A percentile compares a stretch with the other conserved stretches of the same genome.
These are phyloP conservation scores for Acanthococcus lagerstroemiae DNA, from an alignment of 2,888 invertebrate species.

Conservation along the genomic window DNA sequence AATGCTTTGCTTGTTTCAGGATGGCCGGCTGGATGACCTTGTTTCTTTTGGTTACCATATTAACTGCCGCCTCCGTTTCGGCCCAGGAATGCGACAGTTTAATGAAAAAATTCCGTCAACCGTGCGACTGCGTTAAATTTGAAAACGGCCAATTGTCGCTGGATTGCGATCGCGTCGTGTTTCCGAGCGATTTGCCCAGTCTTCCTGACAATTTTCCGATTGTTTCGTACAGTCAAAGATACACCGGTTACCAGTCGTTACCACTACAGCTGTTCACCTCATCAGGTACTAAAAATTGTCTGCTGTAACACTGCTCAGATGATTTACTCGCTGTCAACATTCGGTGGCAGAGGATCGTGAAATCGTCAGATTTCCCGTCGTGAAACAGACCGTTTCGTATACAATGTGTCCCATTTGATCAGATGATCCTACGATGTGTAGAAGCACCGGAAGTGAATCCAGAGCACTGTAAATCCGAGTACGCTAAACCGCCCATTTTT, in stretches of 20 bases:
- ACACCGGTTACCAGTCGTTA: slow-evolving; percentile 69
- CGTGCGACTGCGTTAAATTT: slow-evolving; percentile 36
- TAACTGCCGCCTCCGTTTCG: not conserved
- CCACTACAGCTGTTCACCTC: slow-evolving; percentile 56
- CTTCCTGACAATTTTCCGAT: slow-evolving; percentile 71
- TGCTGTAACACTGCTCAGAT: too few species aligned
- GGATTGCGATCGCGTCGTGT: slow-evolving; percentile 75
- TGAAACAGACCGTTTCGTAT: too few species aligned
- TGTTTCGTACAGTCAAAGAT: slow-evolving; percentile 64
- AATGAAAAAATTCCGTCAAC: slow-evolving; percentile 36
- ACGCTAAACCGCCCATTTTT: too few species aligned
- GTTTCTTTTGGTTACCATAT: slow-evolving; percentile 12
- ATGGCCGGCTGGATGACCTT: slow-evolving; percentile 15
- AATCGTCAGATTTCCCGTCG: too few species aligned
- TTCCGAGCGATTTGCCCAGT: slow-evolving; percentile 64
- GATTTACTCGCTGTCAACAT: too few species aligned
- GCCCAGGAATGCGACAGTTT: slow-evolving; percentile 36
- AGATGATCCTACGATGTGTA: too few species aligned
- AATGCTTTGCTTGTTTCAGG: slow-evolving; percentile 1
- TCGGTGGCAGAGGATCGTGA: too few species aligned
- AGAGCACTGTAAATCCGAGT: too few species aligned
- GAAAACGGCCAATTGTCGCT: slow-evolving; percentile 42
- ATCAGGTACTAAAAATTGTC: too few species aligned
- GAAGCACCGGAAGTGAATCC: too few species aligned
- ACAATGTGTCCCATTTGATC: too few species aligned